A percentile compares a stretch with the other conserved stretches of the same genome.
Conservation (phyloP, 2,113 vertebrate species). For the Anthoscopus minutus region DNA sequence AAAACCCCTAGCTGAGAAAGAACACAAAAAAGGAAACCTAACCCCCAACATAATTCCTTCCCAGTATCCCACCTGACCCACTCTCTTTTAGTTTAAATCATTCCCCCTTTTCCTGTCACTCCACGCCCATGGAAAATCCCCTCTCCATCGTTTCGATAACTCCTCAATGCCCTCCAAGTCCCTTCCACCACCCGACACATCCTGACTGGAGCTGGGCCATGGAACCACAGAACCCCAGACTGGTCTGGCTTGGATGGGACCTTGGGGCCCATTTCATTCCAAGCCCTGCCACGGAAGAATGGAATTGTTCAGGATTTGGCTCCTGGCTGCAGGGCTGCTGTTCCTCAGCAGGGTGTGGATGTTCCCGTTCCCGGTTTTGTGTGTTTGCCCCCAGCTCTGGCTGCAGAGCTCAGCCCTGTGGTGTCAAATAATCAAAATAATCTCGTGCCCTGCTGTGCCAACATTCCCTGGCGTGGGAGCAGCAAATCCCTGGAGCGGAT, state of each 20-base stretch:
- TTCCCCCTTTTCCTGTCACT: background rate
- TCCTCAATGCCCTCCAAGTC: background rate
- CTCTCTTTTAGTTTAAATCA: background rate
- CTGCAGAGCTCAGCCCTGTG: background rate
- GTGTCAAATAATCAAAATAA: background rate
- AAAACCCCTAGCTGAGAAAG: too few relatives aligned
- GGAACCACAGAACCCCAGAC: background rate
- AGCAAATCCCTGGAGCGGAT: background rate
- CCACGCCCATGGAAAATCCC: background rate
- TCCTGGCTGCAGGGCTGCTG: accelerated
- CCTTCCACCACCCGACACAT: accelerated
- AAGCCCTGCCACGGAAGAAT: background rate
- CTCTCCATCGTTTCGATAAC: background rate
- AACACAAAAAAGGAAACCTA: too few relatives aligned
- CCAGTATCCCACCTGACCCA: background rate
- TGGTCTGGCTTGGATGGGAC: background rate
- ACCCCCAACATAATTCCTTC: too few relatives aligned
- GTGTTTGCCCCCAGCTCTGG: background rate
- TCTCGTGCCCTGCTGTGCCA: background rate
- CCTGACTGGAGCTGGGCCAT: accelerated
- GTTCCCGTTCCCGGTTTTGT: background rate
- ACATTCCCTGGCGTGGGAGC: background rate
- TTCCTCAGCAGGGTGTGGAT: background rate
- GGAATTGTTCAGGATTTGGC: background rate
- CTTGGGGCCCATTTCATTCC: too few relatives aligned